Evolutionary conservation across 2,113 vertebrate genomes (phyloP).

Genomic region (Cryptotis parvus): DNA sequence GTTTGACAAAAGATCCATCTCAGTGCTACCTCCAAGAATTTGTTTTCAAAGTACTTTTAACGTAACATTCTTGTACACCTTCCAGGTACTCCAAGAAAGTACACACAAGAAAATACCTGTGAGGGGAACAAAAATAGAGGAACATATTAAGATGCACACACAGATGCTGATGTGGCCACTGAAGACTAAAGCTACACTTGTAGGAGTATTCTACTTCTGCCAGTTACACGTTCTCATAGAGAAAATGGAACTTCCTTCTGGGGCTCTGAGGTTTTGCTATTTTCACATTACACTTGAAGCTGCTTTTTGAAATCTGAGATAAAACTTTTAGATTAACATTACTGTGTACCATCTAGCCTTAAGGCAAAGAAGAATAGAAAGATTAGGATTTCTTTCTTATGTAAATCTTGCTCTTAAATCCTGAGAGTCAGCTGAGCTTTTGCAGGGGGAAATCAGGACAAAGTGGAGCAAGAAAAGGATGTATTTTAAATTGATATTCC

Average conservation of each 20-base stretch:
- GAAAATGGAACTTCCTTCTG: slow-evolving; percentile 20
- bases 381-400: slow-evolving; percentile 66
- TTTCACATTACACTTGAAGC: slow-evolving; percentile 33
- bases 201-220: neutral
- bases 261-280: neutral
- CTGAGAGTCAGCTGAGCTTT: slow-evolving; percentile 33
- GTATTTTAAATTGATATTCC: slow-evolving; percentile 46
- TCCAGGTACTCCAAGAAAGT: neutral
- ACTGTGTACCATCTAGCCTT: slow-evolving; percentile 23
- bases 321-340: slow-evolving; percentile 68
- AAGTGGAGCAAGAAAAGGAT: slow-evolving; percentile 2
- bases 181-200: neutral
- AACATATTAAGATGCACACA: neutral
- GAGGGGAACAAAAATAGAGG: neutral
- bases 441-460: slow-evolving; percentile 4
- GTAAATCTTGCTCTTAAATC: slow-evolving; percentile 66
- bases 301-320: slow-evolving; percentile 44
- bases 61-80: slow-evolving; percentile 5
- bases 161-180: neutral
- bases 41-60: slow-evolving; percentile 48
- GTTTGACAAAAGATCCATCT: slow-evolving; percentile 51
- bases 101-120: no score
- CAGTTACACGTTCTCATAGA: neutral
- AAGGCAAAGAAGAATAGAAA: slow-evolving; percentile 59
- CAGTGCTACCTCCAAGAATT: neutral